phyloP scores from a whole-genome alignment of 2,113 vertebrate genomes.

The Corythaixoides concolor region DNA sequence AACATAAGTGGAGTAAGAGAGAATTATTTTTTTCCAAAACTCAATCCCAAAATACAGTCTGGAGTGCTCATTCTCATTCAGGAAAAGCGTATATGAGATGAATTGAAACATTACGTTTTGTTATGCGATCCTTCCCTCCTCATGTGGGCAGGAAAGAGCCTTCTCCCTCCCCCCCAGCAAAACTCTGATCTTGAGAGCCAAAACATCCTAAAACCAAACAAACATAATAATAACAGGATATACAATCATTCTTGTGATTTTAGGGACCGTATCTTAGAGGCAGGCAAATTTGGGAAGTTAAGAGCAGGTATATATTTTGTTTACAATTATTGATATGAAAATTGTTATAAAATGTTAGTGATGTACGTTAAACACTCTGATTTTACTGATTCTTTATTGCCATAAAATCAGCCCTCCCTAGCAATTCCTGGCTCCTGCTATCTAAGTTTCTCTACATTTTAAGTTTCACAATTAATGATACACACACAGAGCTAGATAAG shows the following conservation, averaged over 20 bases:
- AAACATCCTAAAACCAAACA: background rate
- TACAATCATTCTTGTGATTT: background rate
- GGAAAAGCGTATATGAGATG: background rate
- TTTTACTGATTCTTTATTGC: background rate
- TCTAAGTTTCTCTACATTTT: background rate
- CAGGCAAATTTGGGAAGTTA: background rate
- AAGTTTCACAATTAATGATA: background rate
- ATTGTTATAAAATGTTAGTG: background rate
- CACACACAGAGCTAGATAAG: background rate
- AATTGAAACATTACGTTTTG: background rate
- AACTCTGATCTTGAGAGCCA: background rate
- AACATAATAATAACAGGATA: background rate
- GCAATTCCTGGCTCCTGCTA: background rate
- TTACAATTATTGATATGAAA: background rate
- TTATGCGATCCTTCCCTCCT: background rate
- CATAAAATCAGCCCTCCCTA: background rate
- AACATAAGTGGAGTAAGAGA: background rate
- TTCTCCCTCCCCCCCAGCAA: accelerated
- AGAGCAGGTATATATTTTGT: background rate
- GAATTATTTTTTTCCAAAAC: background rate
- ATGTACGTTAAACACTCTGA: background rate
- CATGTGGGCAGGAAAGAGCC: background rate
- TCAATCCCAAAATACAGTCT: background rate
- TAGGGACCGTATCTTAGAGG: background rate
- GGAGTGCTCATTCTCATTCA: background rate